Evolutionary conservation across 2,797 vertebrate genomes (phyloP).

Genomic region (Sebastes taczanowskii): DNA sequence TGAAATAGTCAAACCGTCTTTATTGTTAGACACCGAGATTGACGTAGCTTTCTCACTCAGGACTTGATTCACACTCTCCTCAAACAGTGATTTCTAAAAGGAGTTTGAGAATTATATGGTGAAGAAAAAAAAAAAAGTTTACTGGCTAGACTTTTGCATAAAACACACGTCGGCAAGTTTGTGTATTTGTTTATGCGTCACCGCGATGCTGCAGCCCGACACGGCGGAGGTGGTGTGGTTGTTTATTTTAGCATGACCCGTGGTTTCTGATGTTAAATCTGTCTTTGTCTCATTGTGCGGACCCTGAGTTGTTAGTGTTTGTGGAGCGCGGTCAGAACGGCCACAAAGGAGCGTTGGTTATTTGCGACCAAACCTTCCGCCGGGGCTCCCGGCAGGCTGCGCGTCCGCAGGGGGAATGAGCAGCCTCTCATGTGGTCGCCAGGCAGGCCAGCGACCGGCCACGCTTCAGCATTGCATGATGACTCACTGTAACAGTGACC

Average conservation of each 20-base stretch:
- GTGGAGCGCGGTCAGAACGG: slow-evolving; percentile 56
- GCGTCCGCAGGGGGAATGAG: slow-evolving; percentile 26
- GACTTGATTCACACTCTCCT: slow-evolving; percentile 62
- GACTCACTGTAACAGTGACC: slow-evolving; percentile 72
- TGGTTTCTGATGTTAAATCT: slow-evolving; percentile 64
- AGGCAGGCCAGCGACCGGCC: slow-evolving; percentile 39
- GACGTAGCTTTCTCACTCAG: slow-evolving; percentile 46
- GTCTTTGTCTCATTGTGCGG: slow-evolving; percentile 46
- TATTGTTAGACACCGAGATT: slow-evolving; percentile 22
- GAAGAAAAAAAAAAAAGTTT: slow-evolving; percentile 16
- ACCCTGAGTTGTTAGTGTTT: slow-evolving; percentile 59
- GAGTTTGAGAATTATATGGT: slow-evolving; percentile 43
- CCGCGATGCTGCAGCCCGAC: slow-evolving; percentile 41
- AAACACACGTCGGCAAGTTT: slow-evolving; percentile 59
- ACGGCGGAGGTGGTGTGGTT: slow-evolving; percentile 52
- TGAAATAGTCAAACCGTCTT: slow-evolving; percentile 10
- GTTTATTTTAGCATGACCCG: slow-evolving; percentile 71
- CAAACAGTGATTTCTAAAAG: slow-evolving; percentile 43
- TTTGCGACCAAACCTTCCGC: slow-evolving; percentile 52
- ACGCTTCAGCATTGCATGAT: slow-evolving; percentile 63
- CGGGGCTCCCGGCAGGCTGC: slow-evolving; percentile 14
- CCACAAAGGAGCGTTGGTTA: slow-evolving; percentile 56
- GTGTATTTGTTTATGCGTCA: slow-evolving; percentile 69
- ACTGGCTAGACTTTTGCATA: slow-evolving; percentile 60
- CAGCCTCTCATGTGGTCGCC: slow-evolving; percentile 66